These are phyloP conservation scores for Pardalotus punctatus DNA, from an alignment of 2,113 vertebrate genomes.

Conservation along the genomic window DNA sequence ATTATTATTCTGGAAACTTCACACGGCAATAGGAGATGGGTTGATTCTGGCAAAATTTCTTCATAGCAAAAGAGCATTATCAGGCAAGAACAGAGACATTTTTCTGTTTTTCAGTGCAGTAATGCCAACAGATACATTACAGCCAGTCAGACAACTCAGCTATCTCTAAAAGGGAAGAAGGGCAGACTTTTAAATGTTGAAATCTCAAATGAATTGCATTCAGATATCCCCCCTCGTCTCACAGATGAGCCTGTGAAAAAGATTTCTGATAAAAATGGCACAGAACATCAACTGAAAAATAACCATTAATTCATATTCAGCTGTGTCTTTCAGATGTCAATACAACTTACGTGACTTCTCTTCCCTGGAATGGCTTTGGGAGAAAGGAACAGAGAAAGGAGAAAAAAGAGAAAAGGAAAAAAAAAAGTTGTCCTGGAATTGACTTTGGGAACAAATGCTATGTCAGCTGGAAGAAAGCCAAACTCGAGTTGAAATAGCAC, in stretches of 20 bases:
- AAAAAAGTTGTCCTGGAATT: not conserved
- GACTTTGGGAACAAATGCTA: conserved; percentile 29
- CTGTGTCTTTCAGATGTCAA: not conserved
- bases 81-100: not conserved
- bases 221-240: not conserved
- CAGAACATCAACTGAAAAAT: not conserved
- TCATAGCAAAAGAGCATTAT: not conserved
- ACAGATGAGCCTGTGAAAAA: not conserved
- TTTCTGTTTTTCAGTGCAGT: not conserved
- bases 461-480: conserved; percentile 22
- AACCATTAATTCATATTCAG: not conserved
- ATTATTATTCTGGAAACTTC: conserved; percentile 46
- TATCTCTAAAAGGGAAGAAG: not conserved
- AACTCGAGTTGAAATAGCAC: conserved; percentile 4
- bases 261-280: not conserved
- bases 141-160: not conserved
- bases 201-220: not conserved
- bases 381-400: not conserved
- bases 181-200: not conserved
- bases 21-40: not conserved
- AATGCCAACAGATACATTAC: not conserved
- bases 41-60: conserved; percentile 24
- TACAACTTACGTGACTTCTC: not conserved
- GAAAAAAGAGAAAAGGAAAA: not conserved
- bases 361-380: not conserved